Evolutionary conservation across 2,113 vertebrate species (phyloP), one percentile per base, ranked within the genome.

Genomic region (Callipepla californica): DNA sequence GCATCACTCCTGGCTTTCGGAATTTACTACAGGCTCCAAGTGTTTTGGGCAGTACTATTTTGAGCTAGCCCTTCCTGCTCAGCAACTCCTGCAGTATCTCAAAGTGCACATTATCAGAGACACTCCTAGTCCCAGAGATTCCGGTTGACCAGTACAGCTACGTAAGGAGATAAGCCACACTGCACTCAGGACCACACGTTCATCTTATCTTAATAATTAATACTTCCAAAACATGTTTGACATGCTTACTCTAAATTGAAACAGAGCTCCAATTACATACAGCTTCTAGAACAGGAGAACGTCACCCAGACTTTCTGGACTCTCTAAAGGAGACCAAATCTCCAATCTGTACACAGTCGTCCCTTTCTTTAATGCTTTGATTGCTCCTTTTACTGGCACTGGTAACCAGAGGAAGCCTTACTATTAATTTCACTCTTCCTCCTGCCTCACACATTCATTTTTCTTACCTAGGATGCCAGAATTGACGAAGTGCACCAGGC

Each of bases 401-500:
- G 4, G 40, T 13, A 70, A 42, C 3, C 22, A 14, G 28, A 3
- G 18, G 45, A 85, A 40, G 48, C 70, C 40, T 80, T 80, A 40
- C 20, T 65, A 81, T 66, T 57, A 70, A 51, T 22, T 7, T 30
- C 34, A 11, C 44, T 17, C 34, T 86, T 62, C 50, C 32, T 73
- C 69, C 13, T 0, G 1, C 36, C 30, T 25, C 70, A 68, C 21
- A 40, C 65, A 9, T 19, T 42, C 51, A 61, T 5, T 2, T 89
- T 55, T 92, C 98, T 98, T 95, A 99, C 99, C 99, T 5, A 99
- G 97, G 86, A 99, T 99, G 45, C 99, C 99, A 0, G 98, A 97
- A 78, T 99, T 99, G 79, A 99, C 99, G 7, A 99, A 99, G 96
- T 99, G 99, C 72, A 99, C 99, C 95, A 99, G 95, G 94, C 99